Base-by-base conservation (phyloP, 2,113 vertebrate genomes). In the Tinamus guttatus region DNA sequence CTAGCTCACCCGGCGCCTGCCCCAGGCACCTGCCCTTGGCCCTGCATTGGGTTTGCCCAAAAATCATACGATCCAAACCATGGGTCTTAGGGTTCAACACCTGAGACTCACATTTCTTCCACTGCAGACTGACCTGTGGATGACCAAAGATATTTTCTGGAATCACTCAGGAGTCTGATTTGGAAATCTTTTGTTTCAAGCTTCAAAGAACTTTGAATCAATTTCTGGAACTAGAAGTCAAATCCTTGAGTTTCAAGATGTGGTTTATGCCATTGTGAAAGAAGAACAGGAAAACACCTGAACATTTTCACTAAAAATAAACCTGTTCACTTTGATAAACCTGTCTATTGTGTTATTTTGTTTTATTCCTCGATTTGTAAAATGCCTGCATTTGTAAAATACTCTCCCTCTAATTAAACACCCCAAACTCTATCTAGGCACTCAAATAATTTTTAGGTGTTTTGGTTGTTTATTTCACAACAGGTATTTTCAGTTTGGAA, bases 51-150 rank as follows among this genome's bases (percentile, higher is more conserved):
- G 9, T 68, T 68, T 89, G 32, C 75, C 47, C 47, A 49, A 49
- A 45, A 28, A 28, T 27, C 27, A 8, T 16, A 30, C 28, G 27
- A 54, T 27, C 52, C 27, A 30, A 54, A 54, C 52, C 52, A 54
- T 15, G 51, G 17, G 4, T 38, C 47, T 91, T 69, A 27, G 2
- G 5, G 47, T 71, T 82, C 58, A 73, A 11, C 85, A 65, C 51
- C 20, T 4, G 49, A 85, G 82, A 32, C 7, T n/a, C 3, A 0
- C 9, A 60, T 38, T 7, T 6, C 5, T n/a, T 20, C 9, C 18
- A 67, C 60, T 85, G 51, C 69, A 85, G 41, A 75, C 7, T 67
- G 41, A 60, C 38, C 80, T 24, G 19, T 28, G 32, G 60, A 38
- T 0, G 32, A 51, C 30, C 51, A 27, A 73, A 67, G 0, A 1